These are phyloP conservation scores for Thalassarche chlororhynchos DNA, from an alignment of 2,113 vertebrate species.

Conservation along the genomic window DNA sequence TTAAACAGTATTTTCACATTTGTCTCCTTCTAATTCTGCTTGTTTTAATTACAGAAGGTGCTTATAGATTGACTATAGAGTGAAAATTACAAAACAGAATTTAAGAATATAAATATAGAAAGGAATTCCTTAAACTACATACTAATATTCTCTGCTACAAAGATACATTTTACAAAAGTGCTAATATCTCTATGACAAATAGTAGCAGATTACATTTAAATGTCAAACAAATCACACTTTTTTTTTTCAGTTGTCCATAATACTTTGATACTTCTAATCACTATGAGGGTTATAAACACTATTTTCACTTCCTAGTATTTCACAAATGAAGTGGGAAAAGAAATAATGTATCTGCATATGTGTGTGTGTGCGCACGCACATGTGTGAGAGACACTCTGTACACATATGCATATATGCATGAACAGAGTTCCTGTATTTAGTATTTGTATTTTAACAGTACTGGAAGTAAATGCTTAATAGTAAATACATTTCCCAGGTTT, in stretches of 20 bases:
- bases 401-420: background rate
- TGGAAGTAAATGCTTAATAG: background rate
- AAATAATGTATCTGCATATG: background rate
- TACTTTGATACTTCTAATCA: conserved; percentile 36
- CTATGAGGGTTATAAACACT: conserved; percentile 30
- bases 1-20: conserved; percentile 72
- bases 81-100: conserved; percentile 43
- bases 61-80: conserved; percentile 46
- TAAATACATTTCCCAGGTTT: background rate
- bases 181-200: conserved; percentile 67
- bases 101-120: conserved; percentile 67
- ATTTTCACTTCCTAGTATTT: conserved; percentile 36
- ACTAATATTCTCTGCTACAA: conserved; percentile 63
- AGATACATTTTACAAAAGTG: conserved; percentile 70
- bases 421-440: conserved; percentile 1
- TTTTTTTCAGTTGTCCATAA: background rate
- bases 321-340: conserved; percentile 7
- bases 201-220: conserved; percentile 67
- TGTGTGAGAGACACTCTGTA: background rate
- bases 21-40: conserved; percentile 40
- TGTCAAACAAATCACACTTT: conserved; percentile 50
- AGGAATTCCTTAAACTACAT: conserved; percentile 52
- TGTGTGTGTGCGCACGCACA: no score
- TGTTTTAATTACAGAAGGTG: conserved; percentile 53
- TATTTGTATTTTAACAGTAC: background rate